Conservation (phyloP, 2,888 invertebrate species). For the Cyrtodaria siliqua region DNA sequence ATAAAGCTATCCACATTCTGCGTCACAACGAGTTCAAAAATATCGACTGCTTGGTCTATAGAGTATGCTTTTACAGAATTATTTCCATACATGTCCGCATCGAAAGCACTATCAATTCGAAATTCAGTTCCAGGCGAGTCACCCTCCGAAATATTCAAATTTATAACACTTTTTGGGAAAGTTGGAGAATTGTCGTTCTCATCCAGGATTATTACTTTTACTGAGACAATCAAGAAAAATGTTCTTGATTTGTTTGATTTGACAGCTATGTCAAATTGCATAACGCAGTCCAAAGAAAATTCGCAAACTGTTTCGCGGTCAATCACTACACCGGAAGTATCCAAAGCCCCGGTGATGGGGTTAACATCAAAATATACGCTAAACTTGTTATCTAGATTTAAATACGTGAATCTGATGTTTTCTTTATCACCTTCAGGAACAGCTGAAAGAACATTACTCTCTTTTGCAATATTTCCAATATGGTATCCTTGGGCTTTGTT, state of each 20-base stretch:
- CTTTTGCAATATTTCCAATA: slow-evolving; percentile 61
- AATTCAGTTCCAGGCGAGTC: slow-evolving; percentile 41
- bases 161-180: slow-evolving; percentile 48
- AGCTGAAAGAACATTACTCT: slow-evolving; percentile 28
- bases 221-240: slow-evolving; percentile 67
- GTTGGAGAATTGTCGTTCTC: slow-evolving; percentile 72
- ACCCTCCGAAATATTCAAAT: slow-evolving; percentile 48
- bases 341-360: slow-evolving; percentile 35
- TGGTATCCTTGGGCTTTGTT: slow-evolving; percentile 41
- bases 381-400: slow-evolving; percentile 15
- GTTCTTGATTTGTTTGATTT: slow-evolving; percentile 26
- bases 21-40: slow-evolving; percentile 42
- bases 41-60: slow-evolving; percentile 33
- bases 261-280: slow-evolving; percentile 47
- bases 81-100: slow-evolving; percentile 53
- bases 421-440: slow-evolving; percentile 24
- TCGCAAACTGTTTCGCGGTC: slow-evolving; percentile 57
- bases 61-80: slow-evolving; percentile 51
- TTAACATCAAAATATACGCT: slow-evolving; percentile 42
- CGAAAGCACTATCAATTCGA: slow-evolving; percentile 42
- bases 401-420: slow-evolving; percentile 27
- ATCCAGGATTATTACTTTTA: slow-evolving; percentile 65
- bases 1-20: slow-evolving; percentile 48
- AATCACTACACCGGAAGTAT: slow-evolving; percentile 35
- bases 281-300: slow-evolving; percentile 41